These are phyloP conservation scores for Apoderus coryli DNA, from an alignment of 2,888 invertebrate species.

Conservation along the genomic window DNA sequence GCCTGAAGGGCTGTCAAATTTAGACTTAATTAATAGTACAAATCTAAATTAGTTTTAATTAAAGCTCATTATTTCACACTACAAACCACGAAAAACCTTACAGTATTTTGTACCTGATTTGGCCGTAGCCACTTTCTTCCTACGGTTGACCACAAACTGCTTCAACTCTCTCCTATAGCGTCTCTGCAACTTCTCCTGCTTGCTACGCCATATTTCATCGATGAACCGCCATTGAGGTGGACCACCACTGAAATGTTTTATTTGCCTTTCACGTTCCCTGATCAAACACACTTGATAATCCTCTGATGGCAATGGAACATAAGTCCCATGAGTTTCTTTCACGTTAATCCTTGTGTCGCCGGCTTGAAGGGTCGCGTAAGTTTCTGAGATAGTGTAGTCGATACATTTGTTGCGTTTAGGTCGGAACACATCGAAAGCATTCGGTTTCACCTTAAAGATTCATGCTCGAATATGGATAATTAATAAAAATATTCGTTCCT, in stretches of 20 bases:
- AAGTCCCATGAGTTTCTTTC: slow-evolving; percentile 20
- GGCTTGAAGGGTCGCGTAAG: slow-evolving; percentile 19
- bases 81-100: too few relatives aligned
- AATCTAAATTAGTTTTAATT: too few relatives aligned
- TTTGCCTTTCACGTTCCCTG: slow-evolving; percentile 11
- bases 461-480: too few relatives aligned
- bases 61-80: too few relatives aligned
- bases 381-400: slow-evolving; percentile 25
- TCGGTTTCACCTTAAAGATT: too few relatives aligned
- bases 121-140: too few relatives aligned
- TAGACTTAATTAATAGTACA: too few relatives aligned
- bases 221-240: slow-evolving; percentile 24
- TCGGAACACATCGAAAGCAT: slow-evolving; percentile 17
- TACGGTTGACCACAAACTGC: too few relatives aligned
- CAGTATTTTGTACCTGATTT: too few relatives aligned
- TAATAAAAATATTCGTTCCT: too few relatives aligned
- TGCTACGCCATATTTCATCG: slow-evolving; percentile 22
- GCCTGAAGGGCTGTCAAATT: too few relatives aligned
- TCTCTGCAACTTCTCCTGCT: slow-evolving; percentile 16
- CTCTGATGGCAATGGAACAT: slow-evolving; percentile 21
- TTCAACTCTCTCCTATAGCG: slow-evolving; percentile 10
- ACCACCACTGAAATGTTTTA: slow-evolving; percentile 15
- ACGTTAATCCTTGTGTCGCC: slow-evolving; percentile 22
- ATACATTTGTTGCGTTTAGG: slow-evolving; percentile 19
- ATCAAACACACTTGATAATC: slow-evolving; percentile 10